Evolutionary conservation across 2,888 invertebrate species (phyloP), one percentile per base, ranked within the genome.

Genomic region (Sicus ferrugineus): DNA sequence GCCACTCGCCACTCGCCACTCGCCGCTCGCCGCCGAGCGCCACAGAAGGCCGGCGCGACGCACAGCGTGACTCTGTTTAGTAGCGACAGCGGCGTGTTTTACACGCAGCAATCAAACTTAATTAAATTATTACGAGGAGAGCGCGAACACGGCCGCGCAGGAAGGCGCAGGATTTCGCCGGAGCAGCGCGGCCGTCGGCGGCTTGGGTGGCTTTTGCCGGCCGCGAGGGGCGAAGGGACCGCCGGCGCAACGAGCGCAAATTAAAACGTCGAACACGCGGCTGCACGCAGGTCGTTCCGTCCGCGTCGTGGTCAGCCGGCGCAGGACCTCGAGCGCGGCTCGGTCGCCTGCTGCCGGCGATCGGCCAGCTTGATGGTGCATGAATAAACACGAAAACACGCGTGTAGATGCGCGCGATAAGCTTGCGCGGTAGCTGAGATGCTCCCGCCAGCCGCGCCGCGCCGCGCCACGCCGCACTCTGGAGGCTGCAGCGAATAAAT

Each of bases 371-470:
- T 80, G 81, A 81, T 81, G 79, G 81, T 79, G 81, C 81, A 81
- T 81, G 81, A 81, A 81, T 82, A 81, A 81, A 81, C 82, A 81
- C 77, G 80, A 81, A n/a, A n/a, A n/a, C n/a, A 82, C 77, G 80
- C 81, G 78, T 80, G 79, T 78, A 79, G 81, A 81, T 81, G 79
- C 78, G 79, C 78, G 70, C 72, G 74, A 76, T 76, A 75, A 74
- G 74, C 75, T 73, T 65, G 66, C 28, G 65, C 42, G 63, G 30
- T 31, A 30, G 38, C 34, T 46, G 59, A 59, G 34, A 54, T 54
- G 21, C 58, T 59, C 30, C 38, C 54, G 26, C 26, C 63, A 66
- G 65, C 46, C 34, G 21, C 46, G 62, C 38, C 28, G 14, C 31
- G 23, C 42, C 21, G 23, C 16, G 5, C 16, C n/a, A 11, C 19